phyloP scores from a whole-genome alignment of 2,888 invertebrate genomes.

The Dynastes maya region DNA sequence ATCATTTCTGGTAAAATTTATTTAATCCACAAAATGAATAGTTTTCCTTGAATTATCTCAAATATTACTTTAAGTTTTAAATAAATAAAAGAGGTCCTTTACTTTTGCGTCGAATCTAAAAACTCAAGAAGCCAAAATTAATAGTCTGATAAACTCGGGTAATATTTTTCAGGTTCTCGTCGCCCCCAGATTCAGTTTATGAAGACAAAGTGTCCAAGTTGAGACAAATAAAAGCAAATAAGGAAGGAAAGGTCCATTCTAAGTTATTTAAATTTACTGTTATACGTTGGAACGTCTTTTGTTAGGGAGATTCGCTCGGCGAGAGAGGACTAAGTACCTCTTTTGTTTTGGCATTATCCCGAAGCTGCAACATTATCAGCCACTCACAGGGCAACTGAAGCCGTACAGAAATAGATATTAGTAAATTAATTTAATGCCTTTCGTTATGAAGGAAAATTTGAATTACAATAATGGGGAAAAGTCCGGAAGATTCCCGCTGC shows the following conservation, averaged over 20 bases:
- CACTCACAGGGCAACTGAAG: constrained; percentile 50
- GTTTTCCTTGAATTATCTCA: background rate
- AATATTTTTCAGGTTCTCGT: constrained; percentile 54
- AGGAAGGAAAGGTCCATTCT: constrained; percentile 52
- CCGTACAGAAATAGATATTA: constrained; percentile 51
- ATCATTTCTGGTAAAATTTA: too few species aligned
- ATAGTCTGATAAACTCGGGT: constrained; percentile 50
- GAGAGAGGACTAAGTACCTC: constrained; percentile 47
- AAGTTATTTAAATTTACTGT: constrained; percentile 58
- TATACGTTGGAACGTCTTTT: constrained; percentile 54
- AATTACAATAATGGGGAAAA: constrained; percentile 44
- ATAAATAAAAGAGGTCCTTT: constrained; percentile 11
- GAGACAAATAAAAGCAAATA: constrained; percentile 52
- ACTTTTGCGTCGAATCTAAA: background rate
- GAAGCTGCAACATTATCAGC: constrained; percentile 49
- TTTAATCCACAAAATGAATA: too few species aligned
- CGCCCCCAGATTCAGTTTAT: constrained; percentile 52
- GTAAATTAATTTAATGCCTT: constrained; percentile 50
- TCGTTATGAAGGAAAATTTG: constrained; percentile 49
- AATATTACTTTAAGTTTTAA: constrained; percentile 1
- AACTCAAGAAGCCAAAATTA: constrained; percentile 51
- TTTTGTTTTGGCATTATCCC: constrained; percentile 51
- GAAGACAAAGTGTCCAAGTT: constrained; percentile 57
- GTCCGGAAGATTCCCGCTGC: constrained; percentile 30
- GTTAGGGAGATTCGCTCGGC: constrained; percentile 46